Conservation (phyloP, 2,797 vertebrate genomes). For the Anomalospiza imberbis region DNA sequence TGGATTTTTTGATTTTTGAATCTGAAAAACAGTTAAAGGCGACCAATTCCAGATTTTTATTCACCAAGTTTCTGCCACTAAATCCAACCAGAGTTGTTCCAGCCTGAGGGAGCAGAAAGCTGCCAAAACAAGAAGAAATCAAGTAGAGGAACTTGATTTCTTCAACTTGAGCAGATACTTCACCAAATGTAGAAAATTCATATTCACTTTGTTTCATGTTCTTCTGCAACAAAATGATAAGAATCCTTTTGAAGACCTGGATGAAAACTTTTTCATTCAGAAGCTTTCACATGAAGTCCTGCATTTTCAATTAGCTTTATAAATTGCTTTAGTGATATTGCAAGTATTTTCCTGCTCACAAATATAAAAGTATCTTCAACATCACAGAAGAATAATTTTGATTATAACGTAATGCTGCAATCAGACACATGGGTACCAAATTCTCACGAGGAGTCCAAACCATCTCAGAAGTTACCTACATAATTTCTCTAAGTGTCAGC, state of each 20-base stretch:
- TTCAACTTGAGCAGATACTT: conserved; percentile 40
- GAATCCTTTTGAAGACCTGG: not conserved
- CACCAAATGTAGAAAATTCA: conserved; percentile 36
- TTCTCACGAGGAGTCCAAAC: accelerated
- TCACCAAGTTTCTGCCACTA: not conserved
- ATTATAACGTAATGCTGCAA: not conserved
- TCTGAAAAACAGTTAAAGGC: not conserved
- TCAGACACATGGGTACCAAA: not conserved
- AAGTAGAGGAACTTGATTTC: conserved; percentile 9
- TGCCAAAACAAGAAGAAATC: conserved; percentile 44
- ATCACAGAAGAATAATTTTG: not conserved
- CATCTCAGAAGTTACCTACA: not conserved
- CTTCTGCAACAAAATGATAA: conserved; percentile 13
- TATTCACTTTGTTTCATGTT: conserved; percentile 5
- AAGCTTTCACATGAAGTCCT: not conserved
- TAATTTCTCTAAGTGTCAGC: not conserved
- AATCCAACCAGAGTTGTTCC: not conserved
- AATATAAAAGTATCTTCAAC: not conserved
- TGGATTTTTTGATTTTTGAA: not conserved
- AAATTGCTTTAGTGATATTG: not conserved
- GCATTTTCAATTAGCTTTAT: not conserved
- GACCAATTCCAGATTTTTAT: not conserved
- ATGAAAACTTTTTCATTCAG: not conserved
- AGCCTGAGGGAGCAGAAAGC: conserved; percentile 12
- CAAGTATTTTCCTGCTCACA: not conserved